Percentiles rank a stretch among this genome's conserved stretches.
Conservation (phyloP, 1,140 invertebrate genomes). For the Wiebesia pumilae region DNA sequence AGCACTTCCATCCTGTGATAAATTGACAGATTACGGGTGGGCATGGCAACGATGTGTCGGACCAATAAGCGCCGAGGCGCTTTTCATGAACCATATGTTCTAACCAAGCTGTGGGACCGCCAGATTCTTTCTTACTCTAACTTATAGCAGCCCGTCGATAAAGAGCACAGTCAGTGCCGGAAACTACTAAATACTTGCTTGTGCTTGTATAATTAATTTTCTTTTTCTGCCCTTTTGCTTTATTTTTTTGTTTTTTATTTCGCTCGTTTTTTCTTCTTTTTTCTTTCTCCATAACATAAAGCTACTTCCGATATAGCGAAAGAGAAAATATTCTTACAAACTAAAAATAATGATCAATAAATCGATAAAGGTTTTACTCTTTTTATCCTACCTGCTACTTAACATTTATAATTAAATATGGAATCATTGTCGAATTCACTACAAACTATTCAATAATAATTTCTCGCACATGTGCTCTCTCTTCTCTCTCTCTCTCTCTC, state of each 20-base stretch:
- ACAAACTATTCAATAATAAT: neutral
- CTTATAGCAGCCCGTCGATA: neutral
- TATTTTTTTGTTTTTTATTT: neutral
- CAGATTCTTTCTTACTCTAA: neutral
- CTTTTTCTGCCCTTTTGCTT: neutral
- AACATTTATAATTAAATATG: too few species aligned
- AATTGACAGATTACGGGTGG: slow-evolving; percentile 70
- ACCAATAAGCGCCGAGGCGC: slow-evolving; percentile 34
- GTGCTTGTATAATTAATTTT: neutral
- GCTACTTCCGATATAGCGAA: neutral
- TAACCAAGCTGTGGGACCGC: slow-evolving; percentile 57
- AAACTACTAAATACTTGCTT: neutral
- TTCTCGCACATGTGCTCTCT: neutral
- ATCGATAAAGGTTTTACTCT: too few species aligned
- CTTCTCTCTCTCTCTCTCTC: neutral
- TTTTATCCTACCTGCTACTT: too few species aligned
- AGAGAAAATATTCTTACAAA: too few species aligned
- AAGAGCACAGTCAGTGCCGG: neutral
- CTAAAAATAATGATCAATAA: too few species aligned
- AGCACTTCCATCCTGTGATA: slow-evolving; percentile 67
- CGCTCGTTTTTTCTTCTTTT: neutral
- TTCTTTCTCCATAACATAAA: neutral
- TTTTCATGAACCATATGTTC: slow-evolving; percentile 69
- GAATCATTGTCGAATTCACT: too few species aligned
- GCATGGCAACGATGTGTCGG: slow-evolving; percentile 54